Evolutionary conservation across 1,140 invertebrate species (phyloP), one percentile per base, ranked within the genome.

Genomic region (Bombus breviceps): DNA sequence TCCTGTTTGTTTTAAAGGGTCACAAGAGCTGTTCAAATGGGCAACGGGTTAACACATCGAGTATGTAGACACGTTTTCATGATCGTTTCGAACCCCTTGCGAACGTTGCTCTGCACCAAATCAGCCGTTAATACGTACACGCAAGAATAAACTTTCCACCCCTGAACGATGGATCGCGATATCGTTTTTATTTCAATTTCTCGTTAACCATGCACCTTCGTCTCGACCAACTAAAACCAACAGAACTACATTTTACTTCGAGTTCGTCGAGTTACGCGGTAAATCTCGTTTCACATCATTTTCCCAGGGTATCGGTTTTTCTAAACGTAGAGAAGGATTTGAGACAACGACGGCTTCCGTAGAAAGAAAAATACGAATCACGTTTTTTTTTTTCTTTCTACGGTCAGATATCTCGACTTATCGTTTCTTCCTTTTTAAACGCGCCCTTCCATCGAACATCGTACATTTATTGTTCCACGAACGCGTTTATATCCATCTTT

Each of bases 1-100:
- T 85, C 86, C 87, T 93, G 92, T 94, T 94, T 94, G 94, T 94
- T 94, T 94, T 94, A 92, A 93, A 93, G 93, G 93, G 90, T 91
- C 91, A 91, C 90, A 85, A 92, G 91, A 83, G 87, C 91, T 92
- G 92, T 89, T 92, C 75, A 94, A 94, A 94, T 94, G 93, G 92
- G 92, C 93, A 94, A 87, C 91, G 93, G 89, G 90, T 94, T 92
- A 92, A 92, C 88, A 91, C 85, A 91, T 90, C 88, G 86, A 88
- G 83, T 82, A 92, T 80, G 88, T 88, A 80, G 77, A 85, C 83
- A 92, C 90, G 91, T 91, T 92, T 89, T 66, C 85, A 71, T 53
- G 81, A 92, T 76, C 76, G 69, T 43, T 62, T 41, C n/a, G 43
- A 8, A 66, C 41, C 47, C 64, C 64, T n/a, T 22, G 62, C 22